phyloP scores from a whole-genome alignment of 2,797 vertebrate species.

The Microctenopoma steveboyesi region DNA sequence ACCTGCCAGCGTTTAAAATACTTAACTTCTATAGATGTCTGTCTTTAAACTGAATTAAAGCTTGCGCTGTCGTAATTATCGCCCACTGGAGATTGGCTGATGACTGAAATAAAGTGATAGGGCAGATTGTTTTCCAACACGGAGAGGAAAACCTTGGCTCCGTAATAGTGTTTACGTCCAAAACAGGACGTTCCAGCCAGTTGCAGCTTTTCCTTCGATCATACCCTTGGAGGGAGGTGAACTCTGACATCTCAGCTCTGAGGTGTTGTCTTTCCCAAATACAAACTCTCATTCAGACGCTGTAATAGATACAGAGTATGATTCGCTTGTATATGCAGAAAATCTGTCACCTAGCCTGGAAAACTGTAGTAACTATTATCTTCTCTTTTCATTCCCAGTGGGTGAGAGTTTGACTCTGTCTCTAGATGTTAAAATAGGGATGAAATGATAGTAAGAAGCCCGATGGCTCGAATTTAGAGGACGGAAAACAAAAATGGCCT shows the following conservation, averaged over 20 bases:
- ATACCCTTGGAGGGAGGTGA: conserved; percentile 66
- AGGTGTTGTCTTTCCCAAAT: conserved; percentile 41
- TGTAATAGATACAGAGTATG: conserved; percentile 36
- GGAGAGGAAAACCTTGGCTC: conserved; percentile 52
- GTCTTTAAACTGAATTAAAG: conserved; percentile 36
- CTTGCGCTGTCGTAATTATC: conserved; percentile 22
- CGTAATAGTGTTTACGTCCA: conserved; percentile 69
- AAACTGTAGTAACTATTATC: conserved; percentile 16
- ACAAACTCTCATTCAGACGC: conserved; percentile 31
- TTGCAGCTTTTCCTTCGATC: conserved; percentile 65
- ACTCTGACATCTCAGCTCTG: conserved; percentile 50
- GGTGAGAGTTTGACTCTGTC: background rate
- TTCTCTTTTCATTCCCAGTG: conserved; percentile 10
- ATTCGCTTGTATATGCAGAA: conserved; percentile 15
- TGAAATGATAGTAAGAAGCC: conserved; percentile 15
- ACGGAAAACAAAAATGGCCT: conserved; percentile 15
- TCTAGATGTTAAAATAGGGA: conserved; percentile 9
- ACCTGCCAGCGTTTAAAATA: conserved; percentile 51
- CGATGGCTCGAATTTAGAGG: conserved; percentile 3
- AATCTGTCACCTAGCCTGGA: conserved; percentile 28
- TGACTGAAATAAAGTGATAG: conserved; percentile 44
- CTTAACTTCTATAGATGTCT: conserved; percentile 1
- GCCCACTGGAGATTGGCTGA: conserved; percentile 36
- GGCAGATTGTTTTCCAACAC: conserved; percentile 60
- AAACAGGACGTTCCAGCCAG: conserved; percentile 77